phyloP scores from a whole-genome alignment of 37 sponge, comb jelly and placozoan genomes.

The Halisarca cf. caerulea region DNA sequence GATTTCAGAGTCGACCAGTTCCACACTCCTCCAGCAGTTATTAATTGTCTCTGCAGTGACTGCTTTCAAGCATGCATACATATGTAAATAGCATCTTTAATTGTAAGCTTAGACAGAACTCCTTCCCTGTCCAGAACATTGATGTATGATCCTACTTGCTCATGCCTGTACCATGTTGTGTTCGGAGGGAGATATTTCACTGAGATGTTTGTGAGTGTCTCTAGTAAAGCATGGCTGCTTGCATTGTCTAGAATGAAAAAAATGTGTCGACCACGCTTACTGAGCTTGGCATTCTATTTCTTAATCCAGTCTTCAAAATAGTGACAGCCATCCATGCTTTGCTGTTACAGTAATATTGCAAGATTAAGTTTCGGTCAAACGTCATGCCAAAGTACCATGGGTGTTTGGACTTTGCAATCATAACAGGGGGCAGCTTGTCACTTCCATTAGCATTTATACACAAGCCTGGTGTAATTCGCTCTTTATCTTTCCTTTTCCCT shows the following conservation, averaged over 20 bases:
- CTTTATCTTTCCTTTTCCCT: neutral
- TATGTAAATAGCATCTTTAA: too few relatives aligned
- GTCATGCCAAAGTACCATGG: neutral
- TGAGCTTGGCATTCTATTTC: neutral
- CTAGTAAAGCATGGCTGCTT: neutral
- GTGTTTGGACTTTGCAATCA: neutral
- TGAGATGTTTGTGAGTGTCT: neutral
- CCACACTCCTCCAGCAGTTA: too few relatives aligned
- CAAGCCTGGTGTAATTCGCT: neutral
- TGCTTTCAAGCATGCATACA: too few relatives aligned
- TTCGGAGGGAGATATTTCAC: neutral
- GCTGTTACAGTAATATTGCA: neutral
- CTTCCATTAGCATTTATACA: neutral
- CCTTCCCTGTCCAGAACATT: too few relatives aligned
- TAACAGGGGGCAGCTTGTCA: neutral
- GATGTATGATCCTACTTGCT: too few relatives aligned
- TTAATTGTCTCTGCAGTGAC: too few relatives aligned
- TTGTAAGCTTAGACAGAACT: too few relatives aligned
- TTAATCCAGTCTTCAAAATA: neutral
- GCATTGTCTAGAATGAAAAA: neutral
- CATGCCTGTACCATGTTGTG: too few relatives aligned
- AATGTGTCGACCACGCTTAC: neutral
- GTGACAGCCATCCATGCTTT: neutral
- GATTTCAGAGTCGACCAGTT: too few relatives aligned
- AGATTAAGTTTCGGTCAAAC: neutral